These are phyloP conservation scores for Cryptomyrus ogoouensis DNA, from an alignment of 2,113 vertebrate genomes.

Conservation along the genomic window DNA sequence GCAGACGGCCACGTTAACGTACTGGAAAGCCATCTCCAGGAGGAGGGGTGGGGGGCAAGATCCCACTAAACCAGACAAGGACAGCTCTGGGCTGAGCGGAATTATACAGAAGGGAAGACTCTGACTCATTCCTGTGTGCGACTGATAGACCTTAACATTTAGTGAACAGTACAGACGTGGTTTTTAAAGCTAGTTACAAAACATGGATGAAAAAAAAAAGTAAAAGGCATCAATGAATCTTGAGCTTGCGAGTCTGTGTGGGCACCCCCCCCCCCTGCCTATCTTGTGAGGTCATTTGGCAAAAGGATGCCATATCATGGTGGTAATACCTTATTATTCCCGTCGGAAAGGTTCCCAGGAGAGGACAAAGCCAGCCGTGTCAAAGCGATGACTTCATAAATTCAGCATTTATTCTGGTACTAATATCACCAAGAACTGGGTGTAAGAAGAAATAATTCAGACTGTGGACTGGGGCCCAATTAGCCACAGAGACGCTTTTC, in stretches of 20 bases:
- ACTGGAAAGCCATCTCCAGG: not conserved
- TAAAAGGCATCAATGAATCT: not conserved
- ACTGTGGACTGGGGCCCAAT: conserved; percentile 48
- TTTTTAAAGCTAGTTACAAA: not conserved
- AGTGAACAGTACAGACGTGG: not conserved
- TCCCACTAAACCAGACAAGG: conserved; percentile 4
- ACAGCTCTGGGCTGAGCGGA: not conserved
- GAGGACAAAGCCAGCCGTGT: conserved; percentile 15
- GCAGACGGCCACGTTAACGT: conserved; percentile 28
- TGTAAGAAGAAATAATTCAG: conserved; percentile 41
- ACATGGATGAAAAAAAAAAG: not conserved
- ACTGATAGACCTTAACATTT: not conserved
- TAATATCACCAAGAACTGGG: conserved; percentile 10
- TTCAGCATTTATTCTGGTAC: not conserved
- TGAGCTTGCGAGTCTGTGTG: not conserved
- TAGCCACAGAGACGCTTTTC: conserved; percentile 29
- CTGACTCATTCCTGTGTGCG: not conserved
- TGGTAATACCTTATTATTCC: not conserved
- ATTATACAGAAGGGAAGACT: not conserved
- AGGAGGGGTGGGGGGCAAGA: not conserved
- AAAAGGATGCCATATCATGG: not conserved
- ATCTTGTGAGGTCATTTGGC: not conserved
- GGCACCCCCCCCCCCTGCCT: not conserved
- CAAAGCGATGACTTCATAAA: conserved; percentile 19
- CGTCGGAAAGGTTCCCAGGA: not conserved